Conservation (phyloP, 2,797 vertebrate species). For the Hapalemur alaotrensis region DNA sequence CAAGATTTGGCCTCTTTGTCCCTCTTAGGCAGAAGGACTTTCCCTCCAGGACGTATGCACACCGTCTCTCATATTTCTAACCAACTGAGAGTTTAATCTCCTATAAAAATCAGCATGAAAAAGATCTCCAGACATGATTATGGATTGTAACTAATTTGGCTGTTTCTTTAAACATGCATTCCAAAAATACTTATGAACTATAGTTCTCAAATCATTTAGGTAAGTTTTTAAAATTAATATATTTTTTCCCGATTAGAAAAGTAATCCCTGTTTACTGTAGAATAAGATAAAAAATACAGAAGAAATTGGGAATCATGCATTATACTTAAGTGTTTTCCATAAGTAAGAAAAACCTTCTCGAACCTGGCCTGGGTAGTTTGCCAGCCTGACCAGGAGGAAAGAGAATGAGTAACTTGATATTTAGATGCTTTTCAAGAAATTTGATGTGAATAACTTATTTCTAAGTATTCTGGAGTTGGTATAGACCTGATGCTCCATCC, state of each 20-base stretch:
- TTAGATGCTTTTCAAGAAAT: constrained; percentile 4
- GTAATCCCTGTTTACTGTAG: background rate
- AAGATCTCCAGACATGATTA: background rate
- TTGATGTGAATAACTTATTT: background rate
- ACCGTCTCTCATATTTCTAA: background rate
- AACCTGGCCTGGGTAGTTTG: background rate
- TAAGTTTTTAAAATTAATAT: background rate
- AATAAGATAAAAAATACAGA: background rate
- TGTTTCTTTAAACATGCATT: constrained; percentile 53
- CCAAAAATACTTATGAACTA: background rate
- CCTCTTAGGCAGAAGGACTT: accelerated
- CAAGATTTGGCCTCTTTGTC: background rate
- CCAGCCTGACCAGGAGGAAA: background rate
- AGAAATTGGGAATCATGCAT: background rate
- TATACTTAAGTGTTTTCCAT: background rate
- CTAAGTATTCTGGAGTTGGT: background rate
- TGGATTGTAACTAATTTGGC: background rate
- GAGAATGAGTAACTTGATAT: background rate
- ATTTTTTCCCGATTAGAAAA: background rate
- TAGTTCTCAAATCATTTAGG: background rate
- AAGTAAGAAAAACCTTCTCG: background rate
- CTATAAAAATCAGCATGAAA: background rate
- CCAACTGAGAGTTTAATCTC: background rate
- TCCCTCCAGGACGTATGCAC: background rate
- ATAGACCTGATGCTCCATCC: background rate